Evolutionary conservation across 2,888 invertebrate species (phyloP).

Genomic region (Cinara cedri): DNA sequence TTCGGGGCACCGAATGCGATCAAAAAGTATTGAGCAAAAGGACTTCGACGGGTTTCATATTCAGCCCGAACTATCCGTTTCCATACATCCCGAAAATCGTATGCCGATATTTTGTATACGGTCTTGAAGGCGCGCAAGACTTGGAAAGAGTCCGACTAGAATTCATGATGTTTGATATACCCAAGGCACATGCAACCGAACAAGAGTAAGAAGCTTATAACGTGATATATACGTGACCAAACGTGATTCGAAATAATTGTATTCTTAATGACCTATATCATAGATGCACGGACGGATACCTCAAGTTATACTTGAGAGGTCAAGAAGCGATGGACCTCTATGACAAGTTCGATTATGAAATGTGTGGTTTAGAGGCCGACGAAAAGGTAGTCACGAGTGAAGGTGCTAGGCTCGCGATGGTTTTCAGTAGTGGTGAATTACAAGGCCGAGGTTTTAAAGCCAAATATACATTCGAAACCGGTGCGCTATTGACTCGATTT

Average conservation of each 20-base stretch:
- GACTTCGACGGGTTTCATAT: slow-evolving; percentile 89
- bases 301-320: slow-evolving; percentile 88
- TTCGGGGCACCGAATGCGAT: slow-evolving; percentile 97
- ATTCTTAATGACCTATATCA: not conserved
- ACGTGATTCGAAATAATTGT: not conserved
- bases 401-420: slow-evolving; percentile 91
- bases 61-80: slow-evolving; percentile 95
- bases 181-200: slow-evolving; percentile 79
- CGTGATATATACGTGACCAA: not conserved
- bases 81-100: slow-evolving; percentile 95
- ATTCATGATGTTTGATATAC: slow-evolving; percentile 89
- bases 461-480: slow-evolving; percentile 82
- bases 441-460: slow-evolving; percentile 92
- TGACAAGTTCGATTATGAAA: slow-evolving; percentile 90
- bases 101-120: slow-evolving; percentile 97
- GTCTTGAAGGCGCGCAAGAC: slow-evolving; percentile 95
- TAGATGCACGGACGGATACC: slow-evolving; percentile 87
- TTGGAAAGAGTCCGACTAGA: slow-evolving; percentile 90
- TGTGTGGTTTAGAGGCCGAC: slow-evolving; percentile 84
- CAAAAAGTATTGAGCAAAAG: slow-evolving; percentile 94
- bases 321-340: slow-evolving; percentile 91
- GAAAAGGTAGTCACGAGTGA: slow-evolving; percentile 77
- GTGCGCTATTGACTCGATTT: slow-evolving; percentile 63
- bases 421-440: slow-evolving; percentile 90
- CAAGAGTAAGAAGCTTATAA: slow-evolving; percentile 74